These are phyloP conservation scores for Discoglossus pictus DNA, from an alignment of 2,797 vertebrate genomes.

Conservation along the genomic window DNA sequence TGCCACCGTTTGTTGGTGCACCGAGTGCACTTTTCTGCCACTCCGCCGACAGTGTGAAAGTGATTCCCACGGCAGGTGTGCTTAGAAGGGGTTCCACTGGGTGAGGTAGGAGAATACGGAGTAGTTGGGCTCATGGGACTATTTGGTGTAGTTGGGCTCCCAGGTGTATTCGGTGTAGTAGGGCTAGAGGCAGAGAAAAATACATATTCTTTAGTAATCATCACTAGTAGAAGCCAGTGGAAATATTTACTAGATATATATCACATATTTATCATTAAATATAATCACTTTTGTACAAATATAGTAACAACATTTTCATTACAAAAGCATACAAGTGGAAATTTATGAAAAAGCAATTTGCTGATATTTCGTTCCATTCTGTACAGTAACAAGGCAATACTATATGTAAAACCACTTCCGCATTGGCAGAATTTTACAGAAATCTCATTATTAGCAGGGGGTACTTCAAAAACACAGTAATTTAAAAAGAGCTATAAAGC, in stretches of 20 bases:
- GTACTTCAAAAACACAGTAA: too few species aligned
- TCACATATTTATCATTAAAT: too few species aligned
- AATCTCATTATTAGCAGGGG: too few species aligned
- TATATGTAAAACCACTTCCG: too few species aligned
- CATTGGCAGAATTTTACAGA: too few species aligned
- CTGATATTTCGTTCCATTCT: too few species aligned
- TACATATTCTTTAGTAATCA: background rate
- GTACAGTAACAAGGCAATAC: too few species aligned
- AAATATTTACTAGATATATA: background rate
- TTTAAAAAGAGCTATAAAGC: too few species aligned
- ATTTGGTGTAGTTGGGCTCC: constrained; percentile 74
- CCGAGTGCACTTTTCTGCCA: constrained; percentile 79
- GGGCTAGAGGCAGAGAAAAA: constrained; percentile 58
- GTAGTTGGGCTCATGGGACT: constrained; percentile 74
- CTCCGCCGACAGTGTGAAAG: constrained; percentile 89
- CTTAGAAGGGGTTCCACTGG: constrained; percentile 69
- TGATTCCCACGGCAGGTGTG: constrained; percentile 83
- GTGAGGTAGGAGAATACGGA: constrained; percentile 71
- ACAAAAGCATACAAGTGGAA: too few species aligned
- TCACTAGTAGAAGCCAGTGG: background rate
- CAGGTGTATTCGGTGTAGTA: constrained; percentile 76
- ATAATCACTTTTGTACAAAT: too few species aligned
- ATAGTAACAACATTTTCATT: too few species aligned
- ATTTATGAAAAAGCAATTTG: too few species aligned
- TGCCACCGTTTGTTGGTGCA: constrained; percentile 93